Percentiles rank a stretch among this genome's conserved stretches.
These are phyloP conservation scores for Mnemiopsis leidyi DNA, from an alignment of 37 sponge, comb jelly and placozoan species.

Conservation along the genomic window DNA sequence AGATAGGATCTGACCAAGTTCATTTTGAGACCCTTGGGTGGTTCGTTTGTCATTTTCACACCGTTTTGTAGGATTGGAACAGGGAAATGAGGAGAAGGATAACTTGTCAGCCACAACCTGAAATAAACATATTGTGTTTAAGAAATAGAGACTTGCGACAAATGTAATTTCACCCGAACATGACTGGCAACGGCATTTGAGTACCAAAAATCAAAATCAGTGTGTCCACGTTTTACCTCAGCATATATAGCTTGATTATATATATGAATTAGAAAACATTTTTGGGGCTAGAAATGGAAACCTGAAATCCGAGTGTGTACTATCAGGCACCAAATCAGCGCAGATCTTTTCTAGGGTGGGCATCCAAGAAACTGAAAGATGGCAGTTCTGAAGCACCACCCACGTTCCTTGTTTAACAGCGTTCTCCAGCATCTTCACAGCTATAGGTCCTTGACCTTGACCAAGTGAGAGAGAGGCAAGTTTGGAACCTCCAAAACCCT, in stretches of 20 bases:
- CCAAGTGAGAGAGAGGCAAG: conserved; percentile 93
- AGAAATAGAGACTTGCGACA: no score
- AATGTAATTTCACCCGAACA: no score
- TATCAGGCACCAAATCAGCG: conserved; percentile 91
- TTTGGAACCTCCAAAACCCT: conserved; percentile 96
- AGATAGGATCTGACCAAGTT: conserved; percentile 95
- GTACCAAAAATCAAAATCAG: no score
- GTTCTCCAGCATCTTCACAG: conserved; percentile 92
- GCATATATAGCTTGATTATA: background rate
- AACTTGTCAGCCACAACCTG: conserved; percentile 96
- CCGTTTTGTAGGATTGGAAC: conserved; percentile 98
- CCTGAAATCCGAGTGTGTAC: conserved; percentile 85
- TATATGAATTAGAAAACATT: background rate
- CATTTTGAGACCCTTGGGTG: conserved; percentile 97
- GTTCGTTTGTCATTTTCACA: conserved; percentile 99
- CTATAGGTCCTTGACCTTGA: conserved; percentile 98
- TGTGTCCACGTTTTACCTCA: no score
- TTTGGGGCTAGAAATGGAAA: background rate
- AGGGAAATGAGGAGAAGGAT: conserved; percentile 96
- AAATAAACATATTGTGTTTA: conserved; percentile 58
- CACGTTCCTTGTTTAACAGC: conserved; percentile 95
- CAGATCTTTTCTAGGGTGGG: conserved; percentile 92
- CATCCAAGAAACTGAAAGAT: conserved; percentile 99
- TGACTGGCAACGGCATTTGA: no score
- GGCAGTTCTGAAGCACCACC: conserved; percentile 99